phyloP scores from a whole-genome alignment of 2,113 vertebrate genomes.

The Lethenteron camtschaticum region DNA sequence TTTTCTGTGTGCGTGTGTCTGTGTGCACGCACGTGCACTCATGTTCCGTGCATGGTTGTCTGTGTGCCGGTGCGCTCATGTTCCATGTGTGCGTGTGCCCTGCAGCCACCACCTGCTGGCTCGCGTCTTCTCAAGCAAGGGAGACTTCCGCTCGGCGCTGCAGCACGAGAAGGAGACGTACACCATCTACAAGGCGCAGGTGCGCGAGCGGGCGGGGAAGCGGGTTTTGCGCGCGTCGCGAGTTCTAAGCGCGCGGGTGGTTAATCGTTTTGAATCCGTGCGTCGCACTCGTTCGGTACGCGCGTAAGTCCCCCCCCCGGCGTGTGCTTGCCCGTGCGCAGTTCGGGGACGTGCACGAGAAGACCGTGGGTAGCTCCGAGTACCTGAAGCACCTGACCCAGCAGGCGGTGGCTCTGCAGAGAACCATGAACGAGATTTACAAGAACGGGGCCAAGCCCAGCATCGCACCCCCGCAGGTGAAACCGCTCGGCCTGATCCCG shows the following conservation, averaged over 20 bases:
- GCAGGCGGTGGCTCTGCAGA: conserved; percentile 85
- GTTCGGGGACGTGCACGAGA: conserved; percentile 86
- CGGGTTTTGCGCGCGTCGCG: no score
- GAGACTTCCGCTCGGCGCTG: conserved; percentile 78
- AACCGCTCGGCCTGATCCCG: not conserved
- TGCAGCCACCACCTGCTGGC: conserved; percentile 79
- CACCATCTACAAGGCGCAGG: conserved; percentile 96
- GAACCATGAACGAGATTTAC: conserved; percentile 99
- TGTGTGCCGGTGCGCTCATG: no score
- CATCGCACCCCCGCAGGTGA: conserved; percentile 79
- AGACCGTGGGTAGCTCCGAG: conserved; percentile 95
- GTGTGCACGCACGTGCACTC: no score
- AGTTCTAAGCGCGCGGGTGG: no score
- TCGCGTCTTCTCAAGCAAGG: conserved; percentile 87
- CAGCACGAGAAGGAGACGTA: conserved; percentile 98
- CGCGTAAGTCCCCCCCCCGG: not conserved
- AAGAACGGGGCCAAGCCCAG: conserved; percentile 82
- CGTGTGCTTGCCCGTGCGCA: conserved; percentile 14
- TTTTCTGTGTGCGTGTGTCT: no score
- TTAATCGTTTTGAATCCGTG: no score
- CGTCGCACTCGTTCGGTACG: no score
- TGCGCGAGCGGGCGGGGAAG: conserved; percentile 14
- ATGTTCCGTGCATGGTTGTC: no score
- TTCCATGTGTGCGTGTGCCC: no score
- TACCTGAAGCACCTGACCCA: conserved; percentile 95